A percentile compares a stretch with the other conserved stretches of the same genome.
These are phyloP conservation scores for Drosophila ezoana DNA, from an alignment of 2,888 invertebrate species.

Conservation along the genomic window DNA sequence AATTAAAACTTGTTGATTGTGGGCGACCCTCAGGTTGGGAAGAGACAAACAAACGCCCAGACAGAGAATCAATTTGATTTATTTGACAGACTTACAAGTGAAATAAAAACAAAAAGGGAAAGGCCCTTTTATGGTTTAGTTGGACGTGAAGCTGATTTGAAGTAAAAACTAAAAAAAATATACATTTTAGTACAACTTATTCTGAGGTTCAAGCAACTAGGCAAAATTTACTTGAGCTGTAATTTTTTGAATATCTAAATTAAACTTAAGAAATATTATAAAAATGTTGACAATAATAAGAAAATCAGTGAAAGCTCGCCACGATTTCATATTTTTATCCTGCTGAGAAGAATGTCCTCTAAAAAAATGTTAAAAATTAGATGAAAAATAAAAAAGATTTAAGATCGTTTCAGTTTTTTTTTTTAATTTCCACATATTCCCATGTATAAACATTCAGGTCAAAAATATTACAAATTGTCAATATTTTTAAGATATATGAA, in stretches of 20 bases:
- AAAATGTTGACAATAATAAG: neutral
- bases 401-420: no score
- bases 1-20: constrained; percentile 79
- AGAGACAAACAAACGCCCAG: constrained; percentile 31
- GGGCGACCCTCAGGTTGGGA: constrained; percentile 40
- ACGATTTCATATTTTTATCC: no score
- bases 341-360: no score
- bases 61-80: constrained; percentile 52
- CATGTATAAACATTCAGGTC: no score
- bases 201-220: constrained; percentile 3
- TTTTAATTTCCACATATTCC: no score
- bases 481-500: no score
- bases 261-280: neutral
- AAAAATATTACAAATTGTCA: no score
- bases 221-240: neutral
- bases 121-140: constrained; percentile 29
- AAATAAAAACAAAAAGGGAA: constrained; percentile 9
- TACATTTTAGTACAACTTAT: constrained; percentile 14
- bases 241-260: no score
- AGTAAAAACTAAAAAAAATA: neutral
- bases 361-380: no score
- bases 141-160: neutral
- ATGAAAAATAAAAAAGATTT: no score
- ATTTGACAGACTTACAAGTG: constrained; percentile 36
- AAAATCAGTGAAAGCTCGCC: no score